Percentiles rank a stretch among this genome's conserved stretches.
phyloP scores from a whole-genome alignment of 1,140 invertebrate genomes.

The Atta cephalotes region DNA sequence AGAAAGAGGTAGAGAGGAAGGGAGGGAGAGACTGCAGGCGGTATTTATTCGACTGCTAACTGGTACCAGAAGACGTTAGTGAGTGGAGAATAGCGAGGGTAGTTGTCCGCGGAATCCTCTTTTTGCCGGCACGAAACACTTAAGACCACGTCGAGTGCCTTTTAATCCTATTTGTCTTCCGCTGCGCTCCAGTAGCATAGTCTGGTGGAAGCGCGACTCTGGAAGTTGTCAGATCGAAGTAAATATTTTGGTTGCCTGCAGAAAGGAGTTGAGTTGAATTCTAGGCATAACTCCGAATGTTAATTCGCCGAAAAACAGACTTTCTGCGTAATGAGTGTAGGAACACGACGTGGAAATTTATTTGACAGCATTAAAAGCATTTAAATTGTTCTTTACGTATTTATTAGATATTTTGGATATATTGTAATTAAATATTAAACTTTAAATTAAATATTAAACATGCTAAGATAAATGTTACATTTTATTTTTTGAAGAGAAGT shows the following conservation, averaged over 20 bases:
- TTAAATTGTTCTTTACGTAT: slow-evolving; percentile 12
- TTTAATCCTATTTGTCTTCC: slow-evolving; percentile 78
- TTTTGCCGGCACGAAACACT: slow-evolving; percentile 59
- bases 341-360: not conserved
- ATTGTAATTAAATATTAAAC: not conserved
- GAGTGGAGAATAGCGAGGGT: slow-evolving; percentile 24
- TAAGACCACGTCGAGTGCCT: slow-evolving; percentile 64
- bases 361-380: slow-evolving; percentile 18
- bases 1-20: not conserved
- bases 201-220: slow-evolving; percentile 53
- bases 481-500: not conserved
- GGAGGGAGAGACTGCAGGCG: not conserved
- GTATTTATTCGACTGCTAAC: slow-evolving; percentile 61
- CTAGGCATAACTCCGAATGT: slow-evolving; percentile 31
- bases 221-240: slow-evolving; percentile 59
- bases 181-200: slow-evolving; percentile 56
- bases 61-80: slow-evolving; percentile 42
- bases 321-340: slow-evolving; percentile 1
- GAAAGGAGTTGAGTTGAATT: slow-evolving; percentile 50
- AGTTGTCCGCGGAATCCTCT: slow-evolving; percentile 42
- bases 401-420: not conserved
- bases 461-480: not conserved
- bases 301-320: slow-evolving; percentile 54
- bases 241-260: slow-evolving; percentile 56
- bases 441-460: not conserved